A percentile compares a stretch with the other conserved stretches of the same genome.
Evolutionary conservation across 35 echinoderm and acorn worm species (phyloP).

Genomic region (Patiria miniata): DNA sequence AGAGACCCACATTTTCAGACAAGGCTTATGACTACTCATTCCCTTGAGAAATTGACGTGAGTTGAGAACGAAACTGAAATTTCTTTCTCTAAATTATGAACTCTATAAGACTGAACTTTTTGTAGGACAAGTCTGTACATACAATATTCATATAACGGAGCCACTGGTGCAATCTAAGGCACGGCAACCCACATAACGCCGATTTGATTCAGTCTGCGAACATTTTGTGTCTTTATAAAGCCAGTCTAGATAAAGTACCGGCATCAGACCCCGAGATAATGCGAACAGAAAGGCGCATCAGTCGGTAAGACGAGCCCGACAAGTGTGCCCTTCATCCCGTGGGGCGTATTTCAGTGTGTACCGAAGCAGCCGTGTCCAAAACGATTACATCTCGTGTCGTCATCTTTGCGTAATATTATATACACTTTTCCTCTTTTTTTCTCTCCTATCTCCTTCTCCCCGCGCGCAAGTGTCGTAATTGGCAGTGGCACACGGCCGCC

Average conservation of each 20-base stretch:
- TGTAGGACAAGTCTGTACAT: no score
- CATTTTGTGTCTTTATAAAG: neutral
- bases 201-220: no score
- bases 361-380: constrained; percentile 6
- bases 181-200: no score
- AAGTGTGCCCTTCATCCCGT: neutral
- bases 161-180: no score
- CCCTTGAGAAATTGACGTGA: no score
- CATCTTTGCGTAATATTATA: constrained; percentile 19
- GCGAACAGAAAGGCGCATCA: neutral
- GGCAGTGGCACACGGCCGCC: neutral
- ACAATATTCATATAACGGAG: no score
- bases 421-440: neutral
- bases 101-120: no score
- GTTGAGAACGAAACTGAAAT: no score
- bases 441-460: neutral
- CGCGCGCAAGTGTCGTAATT: neutral
- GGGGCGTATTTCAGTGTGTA: neutral
- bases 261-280: neutral
- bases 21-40: no score
- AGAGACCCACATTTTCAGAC: no score
- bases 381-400: constrained; percentile 28
- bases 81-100: no score
- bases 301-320: neutral
- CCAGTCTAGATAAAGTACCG: neutral